These are phyloP conservation scores for Netelia fuscicornis DNA, from an alignment of 2,888 invertebrate genomes.

Conservation along the genomic window DNA sequence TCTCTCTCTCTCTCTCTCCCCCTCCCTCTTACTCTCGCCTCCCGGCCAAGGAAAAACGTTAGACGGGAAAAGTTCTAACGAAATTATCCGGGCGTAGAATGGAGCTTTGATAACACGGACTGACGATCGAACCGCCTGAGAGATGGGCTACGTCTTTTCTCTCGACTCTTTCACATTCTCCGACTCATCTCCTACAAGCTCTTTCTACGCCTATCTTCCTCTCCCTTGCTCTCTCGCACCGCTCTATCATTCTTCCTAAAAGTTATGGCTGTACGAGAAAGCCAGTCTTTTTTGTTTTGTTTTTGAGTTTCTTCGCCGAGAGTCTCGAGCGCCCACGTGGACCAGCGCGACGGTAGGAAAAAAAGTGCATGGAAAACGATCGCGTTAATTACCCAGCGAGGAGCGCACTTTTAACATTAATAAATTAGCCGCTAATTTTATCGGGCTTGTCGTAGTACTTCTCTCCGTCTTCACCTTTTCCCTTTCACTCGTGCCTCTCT, in stretches of 20 bases:
- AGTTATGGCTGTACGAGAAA: slow-evolving; percentile 40
- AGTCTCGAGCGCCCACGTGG: slow-evolving; percentile 28
- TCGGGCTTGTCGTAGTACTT: slow-evolving; percentile 52
- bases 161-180: slow-evolving; percentile 24
- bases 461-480: slow-evolving; percentile 14
- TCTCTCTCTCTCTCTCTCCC: slow-evolving; percentile 4
- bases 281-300: slow-evolving; percentile 32
- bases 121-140: slow-evolving; percentile 35
- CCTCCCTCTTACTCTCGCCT: slow-evolving; percentile 46
- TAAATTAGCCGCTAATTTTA: slow-evolving; percentile 70
- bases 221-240: neutral
- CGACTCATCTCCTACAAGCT: slow-evolving; percentile 17
- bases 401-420: slow-evolving; percentile 67
- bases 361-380: slow-evolving; percentile 50
- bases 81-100: slow-evolving; percentile 57
- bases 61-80: slow-evolving; percentile 58
- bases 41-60: slow-evolving; percentile 33
- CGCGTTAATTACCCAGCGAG: slow-evolving; percentile 64
- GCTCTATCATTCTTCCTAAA: slow-evolving; percentile 37
- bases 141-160: slow-evolving; percentile 13
- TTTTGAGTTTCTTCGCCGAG: slow-evolving; percentile 5
- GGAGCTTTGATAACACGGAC: slow-evolving; percentile 53
- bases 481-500: neutral
- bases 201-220: slow-evolving; percentile 24
- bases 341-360: slow-evolving; percentile 12